These are phyloP conservation scores for Nicator chloris DNA, from an alignment of 2,113 vertebrate genomes.

Conservation along the genomic window DNA sequence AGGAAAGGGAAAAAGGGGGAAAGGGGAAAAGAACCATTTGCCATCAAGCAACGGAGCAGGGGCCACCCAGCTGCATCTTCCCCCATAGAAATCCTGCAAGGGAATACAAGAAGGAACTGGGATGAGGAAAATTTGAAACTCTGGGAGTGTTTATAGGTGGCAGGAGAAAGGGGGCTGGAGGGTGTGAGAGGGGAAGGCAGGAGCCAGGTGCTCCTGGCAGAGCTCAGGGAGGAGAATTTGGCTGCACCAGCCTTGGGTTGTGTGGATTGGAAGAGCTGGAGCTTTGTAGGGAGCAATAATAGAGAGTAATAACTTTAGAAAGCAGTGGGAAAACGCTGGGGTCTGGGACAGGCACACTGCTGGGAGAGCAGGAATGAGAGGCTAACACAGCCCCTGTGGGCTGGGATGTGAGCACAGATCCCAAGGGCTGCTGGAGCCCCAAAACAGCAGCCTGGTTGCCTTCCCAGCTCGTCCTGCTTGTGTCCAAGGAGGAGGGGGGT, in stretches of 20 bases:
- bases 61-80: not conserved
- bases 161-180: not conserved
- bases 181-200: not conserved
- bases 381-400: too few relatives aligned
- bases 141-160: not conserved
- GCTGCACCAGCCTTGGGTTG: not conserved
- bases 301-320: too few relatives aligned
- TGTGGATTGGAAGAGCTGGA: not conserved
- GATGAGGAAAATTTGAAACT: not conserved
- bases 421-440: not conserved
- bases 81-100: not conserved
- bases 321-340: not conserved
- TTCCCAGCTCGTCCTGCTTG: not conserved
- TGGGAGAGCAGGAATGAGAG: not conserved
- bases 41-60: fast-evolving
- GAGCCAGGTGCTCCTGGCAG: fast-evolving
- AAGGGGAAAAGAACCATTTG: not conserved
- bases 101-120: not conserved
- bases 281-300: not conserved
- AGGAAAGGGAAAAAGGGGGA: not conserved
- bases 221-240: not conserved
- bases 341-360: fast-evolving
- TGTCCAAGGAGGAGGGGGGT: not conserved
- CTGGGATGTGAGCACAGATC: not conserved
- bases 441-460: too few relatives aligned